phyloP scores from a whole-genome alignment of 2,113 vertebrate genomes.

The Barnardius zonarius region DNA sequence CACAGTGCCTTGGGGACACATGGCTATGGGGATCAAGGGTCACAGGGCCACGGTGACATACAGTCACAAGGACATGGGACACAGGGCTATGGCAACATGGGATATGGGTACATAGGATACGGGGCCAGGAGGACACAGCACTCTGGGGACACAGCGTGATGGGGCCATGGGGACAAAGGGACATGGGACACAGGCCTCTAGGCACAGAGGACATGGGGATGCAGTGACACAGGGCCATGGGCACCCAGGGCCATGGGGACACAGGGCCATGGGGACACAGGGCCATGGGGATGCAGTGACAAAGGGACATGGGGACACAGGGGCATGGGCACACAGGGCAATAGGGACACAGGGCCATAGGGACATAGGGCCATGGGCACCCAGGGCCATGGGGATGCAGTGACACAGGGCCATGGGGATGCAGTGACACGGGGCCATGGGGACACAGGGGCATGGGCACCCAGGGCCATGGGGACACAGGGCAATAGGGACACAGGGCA shows the following conservation, averaged over 20 bases:
- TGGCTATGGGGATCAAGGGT: not conserved
- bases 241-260: too few relatives aligned
- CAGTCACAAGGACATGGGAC: not conserved
- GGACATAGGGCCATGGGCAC: not conserved
- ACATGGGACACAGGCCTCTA: not conserved
- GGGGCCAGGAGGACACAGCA: not conserved
- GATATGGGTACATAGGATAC: not conserved
- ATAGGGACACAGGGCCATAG: not conserved
- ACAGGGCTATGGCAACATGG: too few relatives aligned
- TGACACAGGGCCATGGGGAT: not conserved
- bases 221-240: fast-evolving
- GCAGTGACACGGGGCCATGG: not conserved
- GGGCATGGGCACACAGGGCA: not conserved
- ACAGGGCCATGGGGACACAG: not conserved
- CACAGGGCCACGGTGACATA: not conserved
- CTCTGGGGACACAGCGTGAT: not conserved
- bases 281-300: not conserved
- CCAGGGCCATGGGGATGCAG: too few relatives aligned
- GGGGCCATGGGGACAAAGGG: not conserved
- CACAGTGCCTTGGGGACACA: not conserved
- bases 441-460: not conserved
- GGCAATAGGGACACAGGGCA: not conserved
- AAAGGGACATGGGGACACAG: not conserved
- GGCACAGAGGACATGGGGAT: too few relatives aligned
- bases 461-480: fast-evolving